These are phyloP conservation scores for Pollimyrus isidori DNA, from an alignment of 2,113 vertebrate genomes.

Conservation along the genomic window DNA sequence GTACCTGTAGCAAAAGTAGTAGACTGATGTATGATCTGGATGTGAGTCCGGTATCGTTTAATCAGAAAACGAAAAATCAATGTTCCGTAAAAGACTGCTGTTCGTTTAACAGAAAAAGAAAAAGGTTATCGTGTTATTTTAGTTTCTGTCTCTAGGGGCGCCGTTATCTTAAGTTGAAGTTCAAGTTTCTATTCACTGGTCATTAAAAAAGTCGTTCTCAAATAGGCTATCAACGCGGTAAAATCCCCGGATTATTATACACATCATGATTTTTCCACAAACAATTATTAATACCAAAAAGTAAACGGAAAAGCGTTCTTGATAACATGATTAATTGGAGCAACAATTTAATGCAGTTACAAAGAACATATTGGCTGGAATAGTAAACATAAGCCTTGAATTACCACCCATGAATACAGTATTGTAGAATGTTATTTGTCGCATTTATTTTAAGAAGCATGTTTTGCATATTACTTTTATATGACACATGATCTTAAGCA, in stretches of 20 bases:
- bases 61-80: slow-evolving; percentile 9
- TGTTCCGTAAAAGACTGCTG: neutral
- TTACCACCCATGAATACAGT: neutral
- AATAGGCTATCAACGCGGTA: neutral
- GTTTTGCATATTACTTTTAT: neutral
- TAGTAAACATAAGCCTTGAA: neutral
- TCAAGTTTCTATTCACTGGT: slow-evolving; percentile 22
- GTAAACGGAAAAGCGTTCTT: neutral
- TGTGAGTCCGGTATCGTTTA: neutral
- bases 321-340: neutral
- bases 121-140: neutral
- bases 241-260: neutral
- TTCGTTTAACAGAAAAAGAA: neutral
- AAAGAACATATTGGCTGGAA: neutral
- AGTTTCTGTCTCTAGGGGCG: slow-evolving; percentile 28
- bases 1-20: neutral
- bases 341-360: neutral
- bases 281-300: neutral
- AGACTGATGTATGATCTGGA: neutral
- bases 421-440: neutral
- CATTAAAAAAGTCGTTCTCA: neutral
- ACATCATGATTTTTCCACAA: neutral
- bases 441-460: neutral
- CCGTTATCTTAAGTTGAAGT: slow-evolving; percentile 32
- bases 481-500: neutral